Conservation (phyloP, 2,113 vertebrate species). For the Meles meles region DNA sequence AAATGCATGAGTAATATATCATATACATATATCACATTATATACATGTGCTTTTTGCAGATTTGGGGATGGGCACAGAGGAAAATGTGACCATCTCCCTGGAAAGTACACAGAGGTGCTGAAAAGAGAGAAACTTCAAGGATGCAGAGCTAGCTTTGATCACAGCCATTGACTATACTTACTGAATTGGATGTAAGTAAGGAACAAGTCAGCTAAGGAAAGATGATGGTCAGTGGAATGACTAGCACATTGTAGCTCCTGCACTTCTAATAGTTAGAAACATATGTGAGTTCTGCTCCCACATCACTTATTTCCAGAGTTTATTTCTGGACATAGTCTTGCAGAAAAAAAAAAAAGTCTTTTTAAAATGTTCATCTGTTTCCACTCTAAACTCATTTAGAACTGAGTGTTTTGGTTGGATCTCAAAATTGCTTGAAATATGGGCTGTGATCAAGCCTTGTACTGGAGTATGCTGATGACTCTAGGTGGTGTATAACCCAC, state of each 20-base stretch:
- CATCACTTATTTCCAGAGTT: slow-evolving; percentile 22
- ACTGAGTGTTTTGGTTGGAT: slow-evolving; percentile 49
- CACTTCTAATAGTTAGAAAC: slow-evolving; percentile 50
- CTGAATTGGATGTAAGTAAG: neutral
- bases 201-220: neutral
- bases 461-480: slow-evolving; percentile 13
- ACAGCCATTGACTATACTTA: neutral
- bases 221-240: neutral
- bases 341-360: neutral
- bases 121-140: neutral
- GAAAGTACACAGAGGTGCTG: neutral
- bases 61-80: neutral
- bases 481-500: neutral
- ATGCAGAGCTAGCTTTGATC: neutral
- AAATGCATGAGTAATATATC: neutral
- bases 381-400: slow-evolving; percentile 52
- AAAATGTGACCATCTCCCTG: neutral
- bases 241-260: neutral
- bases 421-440: slow-evolving; percentile 52
- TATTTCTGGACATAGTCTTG: slow-evolving; percentile 53
- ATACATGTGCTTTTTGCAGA: neutral
- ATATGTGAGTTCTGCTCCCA: slow-evolving; percentile 31
- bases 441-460: slow-evolving; percentile 18
- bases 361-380: slow-evolving; percentile 53
- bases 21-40: neutral